Evolutionary conservation across 2,113 vertebrate genomes (phyloP), one percentile per base, ranked within the genome.

Genomic region (Eretmochelys imbricata): DNA sequence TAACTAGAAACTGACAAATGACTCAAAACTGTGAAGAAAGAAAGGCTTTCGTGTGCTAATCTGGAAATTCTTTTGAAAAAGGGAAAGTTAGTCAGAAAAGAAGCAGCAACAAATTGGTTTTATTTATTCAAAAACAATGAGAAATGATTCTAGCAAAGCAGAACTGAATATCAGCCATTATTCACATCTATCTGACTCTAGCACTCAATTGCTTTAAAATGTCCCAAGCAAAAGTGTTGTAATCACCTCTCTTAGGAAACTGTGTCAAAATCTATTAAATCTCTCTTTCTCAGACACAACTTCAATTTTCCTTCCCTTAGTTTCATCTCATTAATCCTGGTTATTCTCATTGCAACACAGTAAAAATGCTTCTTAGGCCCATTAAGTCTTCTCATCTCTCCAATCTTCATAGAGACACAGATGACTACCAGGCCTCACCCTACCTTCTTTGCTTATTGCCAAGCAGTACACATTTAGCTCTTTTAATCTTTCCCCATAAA

Each of bases 401-500:
- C 55, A 31, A 11, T 80, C 88, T 94, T 91, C 85, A 53, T 55
- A 8, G 79, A 84, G 69, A n/a, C 35, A 38, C 17, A 72, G 19
- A 72, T 10, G 92, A 80, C 84, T 51, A 88, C 72, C 50, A 72
- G 53, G 82, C 35, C 81, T 42, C 65, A 53, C 46, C 69, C 84
- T 79, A 93, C 29, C 29, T 49, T 84, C 16, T 72, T 38, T 80
- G 81, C 54, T 57, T 86, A 50, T 76, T 95, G 65, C 53, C 82
- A 93, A 93, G 80, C 84, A 76, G 78, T 76, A 95, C 0, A 75
- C 38, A 95, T 89, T 88, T 79, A 94, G 29, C 57, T 91, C 69
- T 82, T 81, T 84, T 22, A 50, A 88, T 91, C 53, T 84, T 90
- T 53, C 75, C 84, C n/a, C 82, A 54, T 14, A 93, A 95, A 92